Base-by-base conservation (phyloP, 2,113 vertebrate genomes). In the Phycodurus eques region DNA sequence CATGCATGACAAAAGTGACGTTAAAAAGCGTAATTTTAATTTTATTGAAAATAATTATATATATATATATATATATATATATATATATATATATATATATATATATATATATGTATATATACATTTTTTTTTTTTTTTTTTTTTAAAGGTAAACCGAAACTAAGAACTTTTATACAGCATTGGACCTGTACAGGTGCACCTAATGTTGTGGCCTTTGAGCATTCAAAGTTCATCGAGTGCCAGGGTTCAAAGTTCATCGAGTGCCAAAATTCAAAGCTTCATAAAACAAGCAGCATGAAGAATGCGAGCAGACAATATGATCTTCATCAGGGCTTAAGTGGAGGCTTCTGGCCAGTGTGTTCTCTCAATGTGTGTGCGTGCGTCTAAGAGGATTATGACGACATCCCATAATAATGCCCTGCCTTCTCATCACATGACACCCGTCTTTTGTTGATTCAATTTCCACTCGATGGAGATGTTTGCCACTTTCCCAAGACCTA, bases 301-400 rank as follows among this genome's bases (percentile, higher is more conserved):
- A 71, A 72, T 72, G 69, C 20, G 47, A 5, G 44, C 17, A 78
- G 80, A 80, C 79, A 81, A 62, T 67, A 57, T 62, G 70, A 70
- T 73, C 68, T 70, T 87, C 62, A 73, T 74, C 74, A 44, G 59
- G 68, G 49, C 12, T 76, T 72, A 77, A 85, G 81, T 82, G 64
- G 77, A 88, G 77, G 44, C 64, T 43, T 11, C 76, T 87, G 71
- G 56, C 51, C 13, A 39, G 22, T 33, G 51, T 72, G 64, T 67
- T 64, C 66, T 68, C 70, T 86, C 81, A 86, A 90, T 67, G 80
- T 86, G 85, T 87, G 76, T 81, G 68, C 8, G 49, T 81, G 76
- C 53, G 76, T 78, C 81, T 90, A 89, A 92, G 88, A 87, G 88
- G 92, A 92, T 93, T 93, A 93, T 64, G 78, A 83, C 85, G 85